These are phyloP conservation scores for Antrozous pallidus DNA, from an alignment of 2,797 vertebrate species.

Conservation along the genomic window DNA sequence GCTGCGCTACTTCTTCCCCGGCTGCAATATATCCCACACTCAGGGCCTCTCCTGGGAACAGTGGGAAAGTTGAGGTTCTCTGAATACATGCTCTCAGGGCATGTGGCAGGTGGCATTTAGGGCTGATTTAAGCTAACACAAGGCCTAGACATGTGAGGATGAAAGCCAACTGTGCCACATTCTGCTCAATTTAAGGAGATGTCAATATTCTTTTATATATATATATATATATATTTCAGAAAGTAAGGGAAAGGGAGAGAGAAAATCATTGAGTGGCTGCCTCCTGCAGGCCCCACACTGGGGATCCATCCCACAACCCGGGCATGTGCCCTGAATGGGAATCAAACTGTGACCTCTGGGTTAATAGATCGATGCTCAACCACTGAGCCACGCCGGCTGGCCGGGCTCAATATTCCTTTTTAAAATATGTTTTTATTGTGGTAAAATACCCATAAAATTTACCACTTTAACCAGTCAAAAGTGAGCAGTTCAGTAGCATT, in stretches of 20 bases:
- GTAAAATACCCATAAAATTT: not conserved
- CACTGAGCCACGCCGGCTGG: too few species aligned
- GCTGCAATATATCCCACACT: not conserved
- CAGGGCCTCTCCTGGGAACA: not conserved
- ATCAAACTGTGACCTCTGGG: too few species aligned
- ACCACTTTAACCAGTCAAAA: not conserved
- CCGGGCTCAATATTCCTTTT: not conserved
- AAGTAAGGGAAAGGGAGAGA: too few species aligned
- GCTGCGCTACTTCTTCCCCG: not conserved
- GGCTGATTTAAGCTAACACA: not conserved
- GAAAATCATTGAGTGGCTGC: too few species aligned
- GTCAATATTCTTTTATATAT: not conserved
- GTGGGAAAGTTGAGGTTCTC: not conserved
- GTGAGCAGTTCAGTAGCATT: not conserved
- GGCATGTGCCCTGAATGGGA: too few species aligned
- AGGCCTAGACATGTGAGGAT: not conserved
- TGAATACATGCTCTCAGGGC: not conserved
- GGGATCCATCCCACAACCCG: too few species aligned
- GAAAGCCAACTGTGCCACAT: not conserved
- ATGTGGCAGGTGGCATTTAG: not conserved
- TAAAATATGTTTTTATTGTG: not conserved
- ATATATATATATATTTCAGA: too few species aligned
- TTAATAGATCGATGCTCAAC: too few species aligned
- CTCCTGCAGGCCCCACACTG: too few species aligned
- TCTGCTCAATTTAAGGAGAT: not conserved